Evolutionary conservation across 2,888 invertebrate genomes (phyloP), one percentile per base, ranked within the genome.

Genomic region (Salticus scenicus): DNA sequence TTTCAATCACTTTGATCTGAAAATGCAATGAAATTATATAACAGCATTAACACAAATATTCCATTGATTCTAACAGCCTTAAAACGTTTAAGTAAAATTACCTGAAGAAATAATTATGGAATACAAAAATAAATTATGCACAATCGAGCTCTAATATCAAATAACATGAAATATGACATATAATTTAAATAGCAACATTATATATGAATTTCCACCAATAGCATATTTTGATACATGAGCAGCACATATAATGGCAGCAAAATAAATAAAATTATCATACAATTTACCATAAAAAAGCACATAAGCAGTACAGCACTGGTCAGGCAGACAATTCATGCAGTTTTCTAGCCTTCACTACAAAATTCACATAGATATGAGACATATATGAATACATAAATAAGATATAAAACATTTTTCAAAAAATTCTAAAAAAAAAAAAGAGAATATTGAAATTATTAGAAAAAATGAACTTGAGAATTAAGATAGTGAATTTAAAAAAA

Each of bases 241-340:
- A 47, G 30, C n/a, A 70, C 24, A 37, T 27, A 70, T 75, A 81
- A 47, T 30, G 31, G 67, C 71, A 83, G 77, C 75, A 83, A 81
- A 77, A 77, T 67, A 83, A 77, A 42, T 33, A 28, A 70, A 37
- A 12, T 17, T 20, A 12, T 27, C 42, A 28, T 42, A 70, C 41
- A 24, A 33, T 37, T 70, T 82, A 83, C 83, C 83, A 77, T 83
- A 77, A 83, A 83, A 67, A 72, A 77, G 83, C 77, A 77, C 51
- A 77, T 20, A 77, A 72, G 71, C 66, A 67, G 57, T 37, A 57
- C 67, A 63, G 28, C 41, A 72, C 67, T 83, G 77, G 41, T 72
- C 51, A 77, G 83, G 47, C 67, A 37, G 37, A 77, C 41, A 71
- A 51, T 24, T 83, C 83, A 83, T 83, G 83, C 83, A 77, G 72